phyloP scores from a whole-genome alignment of 2,113 vertebrate genomes.

The Aplodontia rufa region DNA sequence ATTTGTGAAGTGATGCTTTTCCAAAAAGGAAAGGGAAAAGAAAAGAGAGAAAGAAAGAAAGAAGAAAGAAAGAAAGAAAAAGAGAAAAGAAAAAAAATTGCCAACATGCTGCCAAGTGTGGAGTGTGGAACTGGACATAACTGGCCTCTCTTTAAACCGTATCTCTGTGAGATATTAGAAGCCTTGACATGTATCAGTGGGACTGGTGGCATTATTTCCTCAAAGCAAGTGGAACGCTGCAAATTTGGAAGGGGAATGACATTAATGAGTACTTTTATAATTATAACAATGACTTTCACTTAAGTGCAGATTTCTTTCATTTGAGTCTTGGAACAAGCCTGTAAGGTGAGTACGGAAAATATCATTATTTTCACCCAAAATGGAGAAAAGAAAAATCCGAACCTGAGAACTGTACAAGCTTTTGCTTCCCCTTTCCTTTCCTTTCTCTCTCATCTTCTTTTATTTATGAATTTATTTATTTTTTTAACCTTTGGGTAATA shows the following conservation, averaged over 20 bases:
- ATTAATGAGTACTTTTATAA: neutral
- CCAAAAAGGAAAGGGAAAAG: too few species aligned
- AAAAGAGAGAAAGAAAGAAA: neutral
- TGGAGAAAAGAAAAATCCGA: neutral
- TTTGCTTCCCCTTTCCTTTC: rapidly evolving
- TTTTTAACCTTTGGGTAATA: neutral
- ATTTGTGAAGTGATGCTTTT: conserved; percentile 21
- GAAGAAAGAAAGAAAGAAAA: neutral
- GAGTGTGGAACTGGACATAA: neutral
- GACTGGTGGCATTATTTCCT: neutral
- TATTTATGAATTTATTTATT: too few species aligned
- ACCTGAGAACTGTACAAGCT: rapidly evolving
- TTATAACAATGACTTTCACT: neutral
- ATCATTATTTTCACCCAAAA: neutral
- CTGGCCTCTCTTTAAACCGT: neutral
- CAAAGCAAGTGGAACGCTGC: neutral
- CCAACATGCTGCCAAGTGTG: neutral
- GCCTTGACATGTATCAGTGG: neutral
- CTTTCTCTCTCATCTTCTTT: rapidly evolving
- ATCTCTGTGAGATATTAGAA: neutral
- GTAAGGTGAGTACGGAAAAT: neutral
- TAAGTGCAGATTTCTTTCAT: neutral
- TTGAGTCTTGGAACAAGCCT: neutral
- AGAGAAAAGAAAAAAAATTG: too few species aligned
- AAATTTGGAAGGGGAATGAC: neutral